phyloP scores from a whole-genome alignment of 2,113 vertebrate species.

The Odocoileus hemionus region DNA sequence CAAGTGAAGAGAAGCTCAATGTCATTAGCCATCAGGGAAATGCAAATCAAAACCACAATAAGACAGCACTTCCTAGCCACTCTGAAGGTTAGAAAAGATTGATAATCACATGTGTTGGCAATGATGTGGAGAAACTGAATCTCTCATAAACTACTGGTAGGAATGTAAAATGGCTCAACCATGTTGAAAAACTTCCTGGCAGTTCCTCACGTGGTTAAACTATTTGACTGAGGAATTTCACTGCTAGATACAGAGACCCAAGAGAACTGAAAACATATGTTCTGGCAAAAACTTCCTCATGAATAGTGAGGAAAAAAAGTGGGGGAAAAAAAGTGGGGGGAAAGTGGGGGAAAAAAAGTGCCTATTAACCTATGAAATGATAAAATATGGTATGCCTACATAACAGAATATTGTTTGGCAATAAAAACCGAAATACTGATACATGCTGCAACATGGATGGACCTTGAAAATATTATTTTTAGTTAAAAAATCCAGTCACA shows the following conservation, averaged over 20 bases:
- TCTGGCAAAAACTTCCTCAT: not conserved
- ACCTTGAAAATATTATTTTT: not conserved
- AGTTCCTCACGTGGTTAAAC: not conserved
- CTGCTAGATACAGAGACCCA: not conserved
- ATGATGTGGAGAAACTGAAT: not conserved
- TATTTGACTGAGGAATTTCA: not conserved
- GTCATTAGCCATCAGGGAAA: not conserved
- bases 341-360: not conserved
- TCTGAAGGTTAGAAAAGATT: not conserved
- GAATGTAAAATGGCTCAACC: not conserved
- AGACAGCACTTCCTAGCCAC: not conserved
- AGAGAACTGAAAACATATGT: not conserved
- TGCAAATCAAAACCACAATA: not conserved
- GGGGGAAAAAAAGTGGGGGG: accelerated
- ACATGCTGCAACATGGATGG: not conserved
- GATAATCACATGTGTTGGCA: not conserved
- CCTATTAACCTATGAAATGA: not conserved
- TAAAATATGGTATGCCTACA: not conserved
- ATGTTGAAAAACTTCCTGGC: not conserved
- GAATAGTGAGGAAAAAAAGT: too few species aligned
- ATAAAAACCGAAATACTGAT: not conserved
- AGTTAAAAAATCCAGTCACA: not conserved
- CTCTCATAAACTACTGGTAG: not conserved
- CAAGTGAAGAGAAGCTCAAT: not conserved
- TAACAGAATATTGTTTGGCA: not conserved